phyloP scores from a whole-genome alignment of 2,113 vertebrate genomes.

The Serilophus lunatus region DNA sequence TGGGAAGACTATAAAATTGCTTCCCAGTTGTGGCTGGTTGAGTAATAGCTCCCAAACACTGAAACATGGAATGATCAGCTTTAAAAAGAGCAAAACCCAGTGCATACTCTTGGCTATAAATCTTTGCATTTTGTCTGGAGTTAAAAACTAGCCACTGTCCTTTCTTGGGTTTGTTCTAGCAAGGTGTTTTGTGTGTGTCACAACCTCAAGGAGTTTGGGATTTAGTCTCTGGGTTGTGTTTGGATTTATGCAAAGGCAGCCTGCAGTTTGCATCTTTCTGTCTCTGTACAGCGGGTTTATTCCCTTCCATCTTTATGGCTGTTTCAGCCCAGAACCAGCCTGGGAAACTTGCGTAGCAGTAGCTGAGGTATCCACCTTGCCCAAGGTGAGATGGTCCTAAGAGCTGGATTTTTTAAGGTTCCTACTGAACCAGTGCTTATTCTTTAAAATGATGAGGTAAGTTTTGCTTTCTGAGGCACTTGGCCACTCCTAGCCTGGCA shows the following conservation, averaged over 20 bases:
- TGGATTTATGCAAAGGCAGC: background rate
- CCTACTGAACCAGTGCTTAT: background rate
- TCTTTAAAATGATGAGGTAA: background rate
- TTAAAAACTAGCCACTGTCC: background rate
- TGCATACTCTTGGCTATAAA: background rate
- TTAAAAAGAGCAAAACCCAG: background rate
- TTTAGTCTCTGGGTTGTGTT: background rate
- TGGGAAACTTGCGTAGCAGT: slow-evolving; percentile 63
- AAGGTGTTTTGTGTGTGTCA: background rate
- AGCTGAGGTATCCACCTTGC: slow-evolving; percentile 59
- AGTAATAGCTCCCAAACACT: background rate
- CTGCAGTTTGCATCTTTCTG: background rate
- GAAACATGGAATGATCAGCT: background rate
- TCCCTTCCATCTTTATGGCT: background rate
- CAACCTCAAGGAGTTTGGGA: background rate
- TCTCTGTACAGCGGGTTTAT: background rate
- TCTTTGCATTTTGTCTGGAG: background rate
- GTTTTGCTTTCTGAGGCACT: background rate
- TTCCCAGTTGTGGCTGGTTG: background rate
- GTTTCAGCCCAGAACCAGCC: slow-evolving; percentile 29
- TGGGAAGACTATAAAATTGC: background rate
- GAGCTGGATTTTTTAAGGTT: slow-evolving; percentile 12
- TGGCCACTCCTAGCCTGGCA: background rate
- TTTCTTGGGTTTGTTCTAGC: background rate
- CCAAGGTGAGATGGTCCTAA: slow-evolving; percentile 59